These are phyloP conservation scores for Carcinoscorpius rotundicauda DNA, from an alignment of 1,140 invertebrate genomes.

Conservation along the genomic window DNA sequence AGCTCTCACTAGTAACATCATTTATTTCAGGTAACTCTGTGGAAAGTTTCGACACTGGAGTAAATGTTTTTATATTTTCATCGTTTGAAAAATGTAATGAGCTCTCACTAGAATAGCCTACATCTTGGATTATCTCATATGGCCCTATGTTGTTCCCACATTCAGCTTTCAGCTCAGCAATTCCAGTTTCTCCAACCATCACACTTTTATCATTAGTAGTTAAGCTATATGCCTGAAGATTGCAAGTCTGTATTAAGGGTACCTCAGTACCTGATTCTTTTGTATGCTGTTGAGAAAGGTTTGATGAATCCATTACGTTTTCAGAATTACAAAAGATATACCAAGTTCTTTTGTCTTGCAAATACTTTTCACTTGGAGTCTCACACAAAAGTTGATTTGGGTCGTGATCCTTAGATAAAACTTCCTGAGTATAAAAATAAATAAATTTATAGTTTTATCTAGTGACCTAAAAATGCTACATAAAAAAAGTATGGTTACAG, in stretches of 20 bases:
- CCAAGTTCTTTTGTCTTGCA: not conserved
- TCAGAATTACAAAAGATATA: not conserved
- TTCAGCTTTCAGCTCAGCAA: constrained; percentile 21
- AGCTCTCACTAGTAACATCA: no score
- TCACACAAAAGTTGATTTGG: not conserved
- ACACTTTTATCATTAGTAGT: constrained; percentile 20
- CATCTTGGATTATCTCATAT: constrained; percentile 27
- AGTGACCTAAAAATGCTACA: no score
- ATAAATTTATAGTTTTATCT: no score
- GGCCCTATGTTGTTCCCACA: constrained; percentile 9
- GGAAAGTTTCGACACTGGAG: no score
- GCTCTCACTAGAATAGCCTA: constrained; percentile 34
- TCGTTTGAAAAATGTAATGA: constrained; percentile 30
- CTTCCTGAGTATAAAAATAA: no score
- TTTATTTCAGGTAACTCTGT: no score
- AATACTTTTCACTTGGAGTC: not conserved
- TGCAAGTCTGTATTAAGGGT: no score
- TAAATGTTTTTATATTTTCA: constrained; percentile 18
- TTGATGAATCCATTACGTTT: not conserved
- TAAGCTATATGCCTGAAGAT: not conserved
- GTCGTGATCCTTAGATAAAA: not conserved
- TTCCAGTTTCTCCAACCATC: constrained; percentile 22
- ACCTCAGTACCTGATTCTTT: not conserved
- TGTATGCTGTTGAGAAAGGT: not conserved
- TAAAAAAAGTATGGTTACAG: no score